phyloP scores from a whole-genome alignment of 2,797 vertebrate species.

The Liparis tanakae region DNA sequence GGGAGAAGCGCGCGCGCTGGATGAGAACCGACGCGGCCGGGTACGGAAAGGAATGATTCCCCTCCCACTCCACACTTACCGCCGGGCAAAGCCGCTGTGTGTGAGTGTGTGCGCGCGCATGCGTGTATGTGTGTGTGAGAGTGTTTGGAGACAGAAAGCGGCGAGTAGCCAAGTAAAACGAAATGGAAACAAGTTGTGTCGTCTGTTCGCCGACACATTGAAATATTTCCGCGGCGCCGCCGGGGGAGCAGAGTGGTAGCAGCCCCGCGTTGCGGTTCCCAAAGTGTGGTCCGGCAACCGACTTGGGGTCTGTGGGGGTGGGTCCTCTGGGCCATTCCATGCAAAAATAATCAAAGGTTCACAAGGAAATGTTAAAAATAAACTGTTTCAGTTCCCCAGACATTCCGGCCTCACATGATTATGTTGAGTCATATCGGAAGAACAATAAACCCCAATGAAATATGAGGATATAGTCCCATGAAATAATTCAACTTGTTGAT shows the following conservation, averaged over 20 bases:
- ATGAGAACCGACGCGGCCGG: conserved; percentile 29
- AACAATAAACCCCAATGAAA: background rate
- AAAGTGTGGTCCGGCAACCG: conserved; percentile 45
- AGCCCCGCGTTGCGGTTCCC: conserved; percentile 27
- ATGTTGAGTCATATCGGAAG: background rate
- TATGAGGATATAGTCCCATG: background rate
- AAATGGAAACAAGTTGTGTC: conserved; percentile 34
- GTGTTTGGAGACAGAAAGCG: conserved; percentile 8
- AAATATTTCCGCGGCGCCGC: conserved; percentile 39
- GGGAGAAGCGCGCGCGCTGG: conserved; percentile 24
- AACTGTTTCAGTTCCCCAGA: background rate
- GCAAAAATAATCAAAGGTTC: background rate
- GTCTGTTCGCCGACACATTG: conserved; percentile 39
- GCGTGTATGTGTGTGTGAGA: background rate
- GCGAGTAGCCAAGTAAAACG: background rate
- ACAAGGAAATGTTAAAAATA: background rate
- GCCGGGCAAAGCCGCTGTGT: conserved; percentile 1
- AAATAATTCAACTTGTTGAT: conserved; percentile 10
- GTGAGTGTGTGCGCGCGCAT: background rate
- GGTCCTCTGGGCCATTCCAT: conserved; percentile 37
- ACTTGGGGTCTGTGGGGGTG: conserved; percentile 13
- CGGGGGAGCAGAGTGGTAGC: conserved; percentile 21
- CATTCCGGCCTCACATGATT: conserved; percentile 1
- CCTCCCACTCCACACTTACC: conserved; percentile 54
- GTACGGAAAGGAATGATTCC: conserved; percentile 35